Evolutionary conservation across 2,888 invertebrate species (phyloP), one percentile per base, ranked within the genome.

Genomic region (Trachelus tabidus): DNA sequence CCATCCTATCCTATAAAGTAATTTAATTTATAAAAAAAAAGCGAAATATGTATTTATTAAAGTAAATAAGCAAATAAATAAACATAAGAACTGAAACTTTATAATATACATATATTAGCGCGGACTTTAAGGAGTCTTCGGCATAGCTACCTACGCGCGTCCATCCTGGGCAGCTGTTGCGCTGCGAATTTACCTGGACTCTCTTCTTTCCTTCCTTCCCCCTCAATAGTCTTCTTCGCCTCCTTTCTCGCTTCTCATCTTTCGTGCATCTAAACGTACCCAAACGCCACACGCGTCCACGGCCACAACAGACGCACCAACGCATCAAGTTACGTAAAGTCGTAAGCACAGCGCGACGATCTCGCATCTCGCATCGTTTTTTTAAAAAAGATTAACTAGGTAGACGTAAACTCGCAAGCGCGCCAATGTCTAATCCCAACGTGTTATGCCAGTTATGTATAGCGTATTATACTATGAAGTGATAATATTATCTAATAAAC

Each of bases 11-110:
- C 88, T 89, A 91, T 90, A 91, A 90, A 90, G 86, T 91, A 91
- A 91, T 91, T 91, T 91, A 91, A 91, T 91, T 91, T 91, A 91
- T 91, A 91, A 91, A 91, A 88, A 89, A 89, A 87, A 90, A 89
- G 88, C 88, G 88, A 90, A 90, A 90, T 90, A 91, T 91, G 91
- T 91, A 91, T 91, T 91, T 91, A 91, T 91, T 91, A 91, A 91
- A 91, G 88, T 91, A 90, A 91, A 90, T 91, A 91, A 91, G 90
- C 90, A 91, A 78, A 78, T 78, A 91, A 78, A 78, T 78, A 75
- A 80, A 73, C n/a, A 76, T 79, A 77, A 79, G 77, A 75, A 78
- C 78, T 74, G 76, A 78, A 78, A 73, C n/a, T 31, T 34, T 71
- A 73, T 71, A 31, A 34, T 33, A 33, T 75, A 35, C n/a, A 34